phyloP scores from a whole-genome alignment of 37 sponge, comb jelly and placozoan genomes.

The Beroe ovata region DNA sequence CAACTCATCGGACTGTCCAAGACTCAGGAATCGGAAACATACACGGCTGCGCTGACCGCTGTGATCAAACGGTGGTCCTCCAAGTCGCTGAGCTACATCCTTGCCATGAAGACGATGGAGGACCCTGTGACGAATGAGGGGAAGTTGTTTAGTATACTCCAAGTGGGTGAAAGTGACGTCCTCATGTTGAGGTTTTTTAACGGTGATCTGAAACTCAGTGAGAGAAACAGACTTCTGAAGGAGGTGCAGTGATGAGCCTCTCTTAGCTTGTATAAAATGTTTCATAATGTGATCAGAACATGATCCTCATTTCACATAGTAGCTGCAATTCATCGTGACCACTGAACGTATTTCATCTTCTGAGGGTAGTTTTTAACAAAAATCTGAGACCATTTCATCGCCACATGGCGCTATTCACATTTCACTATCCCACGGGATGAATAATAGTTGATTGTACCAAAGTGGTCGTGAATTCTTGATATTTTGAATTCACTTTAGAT shows the following conservation, averaged over 20 bases:
- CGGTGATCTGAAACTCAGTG: background rate
- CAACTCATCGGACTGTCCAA: conserved; percentile 5
- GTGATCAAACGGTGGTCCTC: conserved; percentile 27
- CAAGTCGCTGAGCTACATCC: conserved; percentile 4
- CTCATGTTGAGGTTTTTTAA: conserved; percentile 51
- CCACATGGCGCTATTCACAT: no score
- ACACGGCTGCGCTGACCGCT: conserved; percentile 3
- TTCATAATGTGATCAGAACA: no score
- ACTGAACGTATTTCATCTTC: no score
- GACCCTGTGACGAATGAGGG: background rate
- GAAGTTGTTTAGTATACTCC: conserved; percentile 30
- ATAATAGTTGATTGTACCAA: no score
- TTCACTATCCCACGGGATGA: no score
- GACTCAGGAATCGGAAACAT: conserved; percentile 26
- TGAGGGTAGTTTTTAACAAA: no score
- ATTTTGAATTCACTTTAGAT: no score
- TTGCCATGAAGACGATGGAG: conserved; percentile 2
- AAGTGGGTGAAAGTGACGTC: background rate
- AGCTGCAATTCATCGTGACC: no score
- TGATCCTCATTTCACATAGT: no score
- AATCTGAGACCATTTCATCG: no score
- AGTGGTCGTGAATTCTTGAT: no score
- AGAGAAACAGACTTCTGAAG: conserved; percentile 26
- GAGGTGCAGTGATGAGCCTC: conserved; percentile 57
- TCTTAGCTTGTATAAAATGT: no score